These are phyloP conservation scores for Drosophila melanogaster DNA, from an alignment of 1,140 invertebrate species.

Conservation along the genomic window Release_6_plus_ISO1_MT NT_033779.5:16832001-16832500, in stretches of 20 bases:
- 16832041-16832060: too few species aligned
- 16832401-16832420: slow-evolving; percentile 61
- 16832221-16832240: slow-evolving; percentile 70
- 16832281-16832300: background rate
- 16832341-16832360: slow-evolving; percentile 68
- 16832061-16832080: too few species aligned
- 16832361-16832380: slow-evolving; percentile 43
- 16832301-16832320: slow-evolving; percentile 36
- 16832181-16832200: slow-evolving; percentile 34
- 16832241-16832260: slow-evolving; percentile 73
- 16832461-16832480: slow-evolving; percentile 82
- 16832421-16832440: slow-evolving; percentile 45
- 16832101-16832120: slow-evolving; percentile 4
- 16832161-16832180: slow-evolving; percentile 11
- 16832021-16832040: too few species aligned
- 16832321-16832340: slow-evolving; percentile 47
- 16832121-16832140: slow-evolving; percentile 21
- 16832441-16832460: slow-evolving; percentile 73
- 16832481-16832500: slow-evolving; percentile 70
- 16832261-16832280: slow-evolving; percentile 55
- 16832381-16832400: slow-evolving; percentile 76
- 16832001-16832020: too few species aligned
- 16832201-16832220: slow-evolving; percentile 66
- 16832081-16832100: background rate
- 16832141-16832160: slow-evolving; percentile 54